Evolutionary conservation across 2,113 vertebrate species (phyloP).

Genomic region (Typhlomys cinereus): DNA sequence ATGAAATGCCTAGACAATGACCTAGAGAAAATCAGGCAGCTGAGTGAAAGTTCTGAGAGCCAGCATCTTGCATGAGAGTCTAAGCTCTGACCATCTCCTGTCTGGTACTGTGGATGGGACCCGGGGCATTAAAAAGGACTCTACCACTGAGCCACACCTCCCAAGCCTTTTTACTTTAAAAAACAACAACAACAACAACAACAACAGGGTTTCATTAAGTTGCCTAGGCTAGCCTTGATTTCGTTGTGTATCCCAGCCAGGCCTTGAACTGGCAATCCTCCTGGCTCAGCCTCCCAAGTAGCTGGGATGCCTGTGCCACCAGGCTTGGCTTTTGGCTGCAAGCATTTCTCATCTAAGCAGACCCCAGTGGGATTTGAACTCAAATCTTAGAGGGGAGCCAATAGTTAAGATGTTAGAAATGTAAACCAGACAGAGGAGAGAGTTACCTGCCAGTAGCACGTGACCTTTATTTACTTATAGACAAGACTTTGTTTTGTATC

Average conservation of each 20-base stretch:
- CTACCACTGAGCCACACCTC: neutral
- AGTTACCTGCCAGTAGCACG: no score
- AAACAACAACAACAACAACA: no score
- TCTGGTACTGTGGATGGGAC: neutral
- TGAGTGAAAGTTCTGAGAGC: neutral
- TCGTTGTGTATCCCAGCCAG: no score
- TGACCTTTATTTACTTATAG: neutral
- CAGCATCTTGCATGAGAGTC: neutral
- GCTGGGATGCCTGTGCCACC: no score
- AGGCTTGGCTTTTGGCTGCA: no score
- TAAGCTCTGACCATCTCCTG: neutral
- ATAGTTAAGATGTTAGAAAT: neutral
- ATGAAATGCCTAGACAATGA: neutral
- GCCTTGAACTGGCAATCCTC: no score
- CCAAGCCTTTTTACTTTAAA: neutral
- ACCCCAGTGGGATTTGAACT: neutral
- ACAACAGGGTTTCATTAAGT: neutral
- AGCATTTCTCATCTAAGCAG: neutral
- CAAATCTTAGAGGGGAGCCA: neutral
- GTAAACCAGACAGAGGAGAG: neutral
- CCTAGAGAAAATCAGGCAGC: neutral
- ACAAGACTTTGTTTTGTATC: neutral
- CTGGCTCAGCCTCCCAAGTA: no score
- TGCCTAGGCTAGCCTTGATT: neutral
- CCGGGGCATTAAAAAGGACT: neutral